A percentile compares a stretch with the other conserved stretches of the same genome.
phyloP scores from a whole-genome alignment of 2,113 vertebrate species.

The Pelvicachromis taeniatus region DNA sequence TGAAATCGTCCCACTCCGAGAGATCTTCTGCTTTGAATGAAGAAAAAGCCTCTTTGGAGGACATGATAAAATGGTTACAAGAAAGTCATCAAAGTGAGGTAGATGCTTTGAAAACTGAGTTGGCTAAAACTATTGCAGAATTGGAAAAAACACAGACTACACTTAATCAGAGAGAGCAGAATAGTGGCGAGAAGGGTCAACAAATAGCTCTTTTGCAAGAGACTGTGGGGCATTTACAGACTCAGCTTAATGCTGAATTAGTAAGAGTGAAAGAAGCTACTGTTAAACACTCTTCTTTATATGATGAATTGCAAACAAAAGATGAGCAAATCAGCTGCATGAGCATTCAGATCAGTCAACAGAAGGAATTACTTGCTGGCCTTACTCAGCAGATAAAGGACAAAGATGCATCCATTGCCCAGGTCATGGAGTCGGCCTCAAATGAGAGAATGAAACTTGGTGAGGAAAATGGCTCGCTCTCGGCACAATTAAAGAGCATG shows the following conservation, averaged over 20 bases:
- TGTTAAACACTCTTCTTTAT: constrained; percentile 45
- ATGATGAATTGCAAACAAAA: constrained; percentile 60
- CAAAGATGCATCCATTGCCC: constrained; percentile 75
- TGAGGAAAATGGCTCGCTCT: constrained; percentile 68
- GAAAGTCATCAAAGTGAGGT: constrained; percentile 48
- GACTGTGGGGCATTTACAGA: constrained; percentile 49
- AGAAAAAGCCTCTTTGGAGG: constrained; percentile 38
- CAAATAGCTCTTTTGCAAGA: constrained; percentile 59
- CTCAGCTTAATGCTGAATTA: constrained; percentile 32
- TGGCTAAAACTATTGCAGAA: constrained; percentile 31
- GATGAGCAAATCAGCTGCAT: constrained; percentile 66
- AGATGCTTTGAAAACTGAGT: constrained; percentile 43
- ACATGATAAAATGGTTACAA: constrained; percentile 43
- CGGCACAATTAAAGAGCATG: constrained; percentile 60
- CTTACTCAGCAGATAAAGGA: constrained; percentile 80
- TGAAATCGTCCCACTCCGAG: constrained; percentile 49
- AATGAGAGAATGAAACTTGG: constrained; percentile 75
- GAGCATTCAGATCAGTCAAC: constrained; percentile 76
- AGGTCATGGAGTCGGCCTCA: constrained; percentile 75
- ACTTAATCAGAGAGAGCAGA: constrained; percentile 52
- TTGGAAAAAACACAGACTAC: constrained; percentile 43
- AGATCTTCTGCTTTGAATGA: constrained; percentile 13
- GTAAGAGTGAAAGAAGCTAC: constrained; percentile 46
- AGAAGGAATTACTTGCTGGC: constrained; percentile 77
- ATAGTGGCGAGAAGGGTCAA: constrained; percentile 40